These are phyloP conservation scores for Carabus problematicus DNA, from an alignment of 2,888 invertebrate species.

Conservation along the genomic window DNA sequence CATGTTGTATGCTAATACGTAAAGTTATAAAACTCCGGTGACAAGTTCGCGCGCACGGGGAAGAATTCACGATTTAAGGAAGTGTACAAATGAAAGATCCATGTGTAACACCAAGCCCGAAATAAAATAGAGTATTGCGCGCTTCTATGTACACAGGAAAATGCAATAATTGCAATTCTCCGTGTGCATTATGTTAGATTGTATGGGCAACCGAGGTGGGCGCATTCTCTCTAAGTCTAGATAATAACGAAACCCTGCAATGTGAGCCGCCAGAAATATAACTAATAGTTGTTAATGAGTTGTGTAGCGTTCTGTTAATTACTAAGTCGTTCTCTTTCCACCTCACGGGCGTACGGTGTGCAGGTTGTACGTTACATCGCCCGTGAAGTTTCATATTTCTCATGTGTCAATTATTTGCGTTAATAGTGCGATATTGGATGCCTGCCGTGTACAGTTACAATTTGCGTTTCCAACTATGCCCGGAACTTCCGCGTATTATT, in stretches of 20 bases:
- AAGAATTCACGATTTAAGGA: slow-evolving; percentile 33
- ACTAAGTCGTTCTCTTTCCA: background rate
- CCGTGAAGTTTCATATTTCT: slow-evolving; percentile 16
- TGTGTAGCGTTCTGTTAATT: slow-evolving; percentile 24
- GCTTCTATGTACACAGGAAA: background rate
- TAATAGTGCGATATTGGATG: slow-evolving; percentile 22
- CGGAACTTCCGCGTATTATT: background rate
- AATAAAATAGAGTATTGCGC: too few species aligned
- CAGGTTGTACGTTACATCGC: background rate
- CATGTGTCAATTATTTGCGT: slow-evolving; percentile 18
- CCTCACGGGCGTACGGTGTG: background rate
- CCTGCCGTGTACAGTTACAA: slow-evolving; percentile 14
- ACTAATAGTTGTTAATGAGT: slow-evolving; percentile 31
- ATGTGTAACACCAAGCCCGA: slow-evolving; percentile 4
- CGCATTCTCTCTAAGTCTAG: background rate
- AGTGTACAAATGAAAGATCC: slow-evolving; percentile 30
- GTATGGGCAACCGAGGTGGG: too few species aligned
- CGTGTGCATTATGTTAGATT: too few species aligned
- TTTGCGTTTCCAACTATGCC: slow-evolving; percentile 16
- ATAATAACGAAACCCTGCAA: slow-evolving; percentile 14
- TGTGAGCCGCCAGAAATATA: slow-evolving; percentile 18
- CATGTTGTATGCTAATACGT: slow-evolving; percentile 37
- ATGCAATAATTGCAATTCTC: slow-evolving; percentile 6
- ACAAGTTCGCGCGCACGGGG: slow-evolving; percentile 29
- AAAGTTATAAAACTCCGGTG: slow-evolving; percentile 36